A percentile compares a stretch with the other conserved stretches of the same genome.
Evolutionary conservation across 2,113 vertebrate genomes (phyloP).

Genomic region (Etheostoma spectabile): DNA sequence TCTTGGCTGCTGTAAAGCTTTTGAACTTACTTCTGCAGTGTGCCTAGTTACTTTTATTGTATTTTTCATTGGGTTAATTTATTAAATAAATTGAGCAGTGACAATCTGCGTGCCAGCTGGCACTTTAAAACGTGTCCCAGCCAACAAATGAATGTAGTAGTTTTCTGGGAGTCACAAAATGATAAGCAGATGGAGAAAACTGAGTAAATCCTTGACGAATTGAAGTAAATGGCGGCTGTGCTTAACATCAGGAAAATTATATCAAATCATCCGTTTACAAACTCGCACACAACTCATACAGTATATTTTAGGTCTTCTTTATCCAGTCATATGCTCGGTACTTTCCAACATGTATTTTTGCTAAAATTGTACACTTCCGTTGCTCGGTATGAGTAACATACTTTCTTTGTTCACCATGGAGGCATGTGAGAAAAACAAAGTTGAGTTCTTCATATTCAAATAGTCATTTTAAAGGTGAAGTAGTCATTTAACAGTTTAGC

Average conservation of each 20-base stretch:
- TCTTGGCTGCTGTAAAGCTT: slow-evolving; percentile 3
- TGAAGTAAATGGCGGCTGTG: not conserved
- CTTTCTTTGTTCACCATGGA: no score
- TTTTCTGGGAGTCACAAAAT: not conserved
- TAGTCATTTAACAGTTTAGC: not conserved
- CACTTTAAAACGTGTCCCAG: not conserved
- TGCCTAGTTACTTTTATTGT: slow-evolving; percentile 10
- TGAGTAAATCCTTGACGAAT: not conserved
- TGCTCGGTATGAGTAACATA: no score
- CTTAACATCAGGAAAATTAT: not conserved
- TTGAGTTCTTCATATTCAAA: no score
- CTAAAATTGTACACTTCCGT: no score
- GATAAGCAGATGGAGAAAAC: not conserved
- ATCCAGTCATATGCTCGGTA: no score
- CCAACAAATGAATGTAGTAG: not conserved
- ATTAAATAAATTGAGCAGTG: not conserved
- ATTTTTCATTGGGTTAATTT: slow-evolving; percentile 34
- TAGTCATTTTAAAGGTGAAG: no score
- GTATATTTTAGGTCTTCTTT: no score
- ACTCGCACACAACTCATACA: no score
- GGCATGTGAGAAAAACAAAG: no score
- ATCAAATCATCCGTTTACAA: not conserved
- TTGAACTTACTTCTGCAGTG: slow-evolving; percentile 2
- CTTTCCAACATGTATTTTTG: no score
- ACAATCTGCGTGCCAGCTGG: not conserved